phyloP scores from a whole-genome alignment of 2,113 vertebrate species.

The Perca fluviatilis region DNA sequence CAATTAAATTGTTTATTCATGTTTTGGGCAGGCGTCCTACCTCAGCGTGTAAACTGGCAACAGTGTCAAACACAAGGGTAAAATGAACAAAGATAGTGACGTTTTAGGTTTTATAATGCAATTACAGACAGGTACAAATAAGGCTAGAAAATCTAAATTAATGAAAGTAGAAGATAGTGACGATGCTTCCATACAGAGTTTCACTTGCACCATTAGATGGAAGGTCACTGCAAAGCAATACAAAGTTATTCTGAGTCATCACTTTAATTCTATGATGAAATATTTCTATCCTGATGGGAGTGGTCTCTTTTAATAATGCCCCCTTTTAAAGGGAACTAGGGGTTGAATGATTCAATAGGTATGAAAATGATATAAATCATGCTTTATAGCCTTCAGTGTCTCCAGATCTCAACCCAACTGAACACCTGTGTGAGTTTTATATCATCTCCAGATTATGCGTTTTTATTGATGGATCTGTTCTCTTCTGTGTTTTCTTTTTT shows the following conservation, averaged over 20 bases:
- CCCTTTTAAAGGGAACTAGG: not conserved
- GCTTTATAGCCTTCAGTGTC: slow-evolving; percentile 21
- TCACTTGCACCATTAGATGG: slow-evolving; percentile 21
- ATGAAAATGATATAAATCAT: slow-evolving; percentile 14
- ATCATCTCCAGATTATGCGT: slow-evolving; percentile 1
- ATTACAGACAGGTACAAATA: not conserved
- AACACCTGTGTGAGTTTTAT: slow-evolving; percentile 4
- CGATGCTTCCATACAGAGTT: slow-evolving; percentile 12
- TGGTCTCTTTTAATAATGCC: slow-evolving; percentile 3
- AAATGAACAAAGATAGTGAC: not conserved
- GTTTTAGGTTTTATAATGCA: not conserved
- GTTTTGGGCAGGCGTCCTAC: not conserved
- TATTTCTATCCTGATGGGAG: slow-evolving; percentile 4
- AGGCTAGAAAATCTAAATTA: not conserved
- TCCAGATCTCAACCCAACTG: not conserved
- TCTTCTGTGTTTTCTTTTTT: not conserved
- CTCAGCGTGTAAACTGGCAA: not conserved
- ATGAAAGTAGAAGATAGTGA: not conserved
- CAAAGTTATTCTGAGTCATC: slow-evolving; percentile 35
- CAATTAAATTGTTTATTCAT: slow-evolving; percentile 15
- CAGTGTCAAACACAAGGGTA: not conserved
- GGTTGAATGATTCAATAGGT: slow-evolving; percentile 14
- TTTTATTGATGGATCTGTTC: slow-evolving; percentile 2
- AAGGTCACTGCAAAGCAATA: slow-evolving; percentile 27
- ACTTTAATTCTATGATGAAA: slow-evolving; percentile 40